Percentiles rank a stretch among this genome's conserved stretches.
Conservation (phyloP, 2,888 invertebrate genomes). For the Diploptera punctata region DNA sequence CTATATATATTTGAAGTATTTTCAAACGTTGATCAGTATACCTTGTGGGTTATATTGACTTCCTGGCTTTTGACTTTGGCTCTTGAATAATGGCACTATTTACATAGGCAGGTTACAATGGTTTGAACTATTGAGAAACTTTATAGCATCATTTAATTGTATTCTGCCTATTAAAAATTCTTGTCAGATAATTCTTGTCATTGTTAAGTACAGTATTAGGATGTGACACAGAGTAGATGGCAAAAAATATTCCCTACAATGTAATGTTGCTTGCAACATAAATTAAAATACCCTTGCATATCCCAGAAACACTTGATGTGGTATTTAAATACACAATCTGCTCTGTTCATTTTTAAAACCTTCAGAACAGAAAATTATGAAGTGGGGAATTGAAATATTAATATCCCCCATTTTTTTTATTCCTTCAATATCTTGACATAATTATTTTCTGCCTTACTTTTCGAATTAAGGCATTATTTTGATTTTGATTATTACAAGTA, state of each 20-base stretch:
- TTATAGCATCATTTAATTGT: neutral
- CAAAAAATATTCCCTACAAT: slow-evolving; percentile 17
- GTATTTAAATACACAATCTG: neutral
- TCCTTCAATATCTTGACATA: neutral
- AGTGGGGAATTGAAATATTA: neutral
- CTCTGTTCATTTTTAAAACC: neutral
- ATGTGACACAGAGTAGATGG: slow-evolving; percentile 27
- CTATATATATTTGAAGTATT: neutral
- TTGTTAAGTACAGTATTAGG: slow-evolving; percentile 27
- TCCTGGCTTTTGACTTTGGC: slow-evolving; percentile 29
- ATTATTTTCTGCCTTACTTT: neutral
- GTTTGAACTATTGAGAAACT: neutral
- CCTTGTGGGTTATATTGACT: slow-evolving; percentile 18
- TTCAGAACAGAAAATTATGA: neutral
- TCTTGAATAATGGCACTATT: slow-evolving; percentile 24
- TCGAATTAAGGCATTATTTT: neutral
- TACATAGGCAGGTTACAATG: slow-evolving; percentile 18
- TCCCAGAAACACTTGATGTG: slow-evolving; percentile 21
- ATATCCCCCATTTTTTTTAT: neutral
- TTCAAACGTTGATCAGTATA: slow-evolving; percentile 33
- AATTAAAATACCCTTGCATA: slow-evolving; percentile 28
- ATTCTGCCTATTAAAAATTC: slow-evolving; percentile 10
- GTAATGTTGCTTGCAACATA: slow-evolving; percentile 17
- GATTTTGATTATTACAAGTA: neutral
- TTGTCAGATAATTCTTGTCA: slow-evolving; percentile 22